Conservation (phyloP, 2,888 invertebrate species). For the Drosophila anomalipes region DNA sequence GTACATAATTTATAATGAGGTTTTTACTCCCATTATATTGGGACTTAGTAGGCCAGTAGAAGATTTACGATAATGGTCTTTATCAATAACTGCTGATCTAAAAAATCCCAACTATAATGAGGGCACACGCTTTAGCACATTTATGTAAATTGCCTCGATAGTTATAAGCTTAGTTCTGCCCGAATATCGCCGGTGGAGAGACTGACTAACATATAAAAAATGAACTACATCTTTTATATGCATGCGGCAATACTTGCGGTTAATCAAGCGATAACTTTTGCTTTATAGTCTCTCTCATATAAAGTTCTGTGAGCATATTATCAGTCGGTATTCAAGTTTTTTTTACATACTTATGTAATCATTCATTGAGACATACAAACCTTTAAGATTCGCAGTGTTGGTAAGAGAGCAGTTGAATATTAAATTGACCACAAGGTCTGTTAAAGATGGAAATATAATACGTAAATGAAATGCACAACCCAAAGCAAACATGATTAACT, state of each 20-base stretch:
- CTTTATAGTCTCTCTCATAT: background rate
- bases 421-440: conserved; percentile 20
- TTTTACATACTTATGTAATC: background rate
- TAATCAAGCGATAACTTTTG: conserved; percentile 36
- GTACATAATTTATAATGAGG: conserved; percentile 49
- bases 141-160: background rate
- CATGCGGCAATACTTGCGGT: background rate
- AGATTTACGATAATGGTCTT: conserved; percentile 46
- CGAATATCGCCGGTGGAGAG: conserved; percentile 9
- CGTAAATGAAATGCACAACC: background rate
- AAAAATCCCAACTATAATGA: conserved; percentile 85
- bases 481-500: background rate
- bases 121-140: conserved; percentile 55
- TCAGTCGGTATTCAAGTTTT: background rate
- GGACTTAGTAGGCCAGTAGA: conserved; percentile 86
- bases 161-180: background rate
- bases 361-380: background rate
- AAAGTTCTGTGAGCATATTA: background rate
- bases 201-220: conserved; percentile 21
- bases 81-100: conserved; percentile 85
- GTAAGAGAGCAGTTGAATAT: conserved; percentile 4
- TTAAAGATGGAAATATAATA: conserved; percentile 29
- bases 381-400: background rate
- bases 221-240: conserved; percentile 38
- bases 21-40: conserved; percentile 84